Conservation (phyloP, 2,113 vertebrate species). For the Colius striatus region DNA sequence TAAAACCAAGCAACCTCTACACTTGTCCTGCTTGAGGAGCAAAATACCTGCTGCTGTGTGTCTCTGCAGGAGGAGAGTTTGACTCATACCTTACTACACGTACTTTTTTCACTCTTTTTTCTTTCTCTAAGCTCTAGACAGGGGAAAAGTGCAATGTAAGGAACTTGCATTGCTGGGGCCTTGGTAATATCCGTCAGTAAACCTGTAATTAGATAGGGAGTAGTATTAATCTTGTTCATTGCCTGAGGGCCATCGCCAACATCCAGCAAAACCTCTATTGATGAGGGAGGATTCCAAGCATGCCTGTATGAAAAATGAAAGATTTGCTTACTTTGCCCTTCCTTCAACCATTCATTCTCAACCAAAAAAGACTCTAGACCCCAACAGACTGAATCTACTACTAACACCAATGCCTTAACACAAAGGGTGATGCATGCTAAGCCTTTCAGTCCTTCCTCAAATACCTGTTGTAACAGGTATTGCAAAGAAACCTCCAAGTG, state of each 20-base stretch:
- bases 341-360: not conserved
- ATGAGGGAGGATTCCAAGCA: slow-evolving; percentile 72
- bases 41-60: not conserved
- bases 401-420: not conserved
- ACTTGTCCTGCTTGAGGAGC: not conserved
- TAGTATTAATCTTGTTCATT: slow-evolving; percentile 75
- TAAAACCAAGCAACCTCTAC: slow-evolving; percentile 46
- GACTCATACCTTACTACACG: slow-evolving; percentile 22
- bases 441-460: not conserved
- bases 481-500: not conserved
- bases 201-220: slow-evolving; percentile 86
- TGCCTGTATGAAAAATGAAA: slow-evolving; percentile 66
- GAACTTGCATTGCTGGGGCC: slow-evolving; percentile 71
- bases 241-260: slow-evolving; percentile 69
- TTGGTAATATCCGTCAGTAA: slow-evolving; percentile 83
- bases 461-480: not conserved
- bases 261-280: slow-evolving; percentile 73
- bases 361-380: not conserved
- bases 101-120: not conserved
- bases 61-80: slow-evolving; percentile 36
- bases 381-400: not conserved
- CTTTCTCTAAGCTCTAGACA: slow-evolving; percentile 42
- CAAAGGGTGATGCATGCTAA: not conserved
- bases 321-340: slow-evolving; percentile 36
- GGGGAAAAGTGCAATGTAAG: slow-evolving; percentile 65